Evolutionary conservation across 1,140 invertebrate species (phyloP).

Genomic region (Charaxes varanes): DNA sequence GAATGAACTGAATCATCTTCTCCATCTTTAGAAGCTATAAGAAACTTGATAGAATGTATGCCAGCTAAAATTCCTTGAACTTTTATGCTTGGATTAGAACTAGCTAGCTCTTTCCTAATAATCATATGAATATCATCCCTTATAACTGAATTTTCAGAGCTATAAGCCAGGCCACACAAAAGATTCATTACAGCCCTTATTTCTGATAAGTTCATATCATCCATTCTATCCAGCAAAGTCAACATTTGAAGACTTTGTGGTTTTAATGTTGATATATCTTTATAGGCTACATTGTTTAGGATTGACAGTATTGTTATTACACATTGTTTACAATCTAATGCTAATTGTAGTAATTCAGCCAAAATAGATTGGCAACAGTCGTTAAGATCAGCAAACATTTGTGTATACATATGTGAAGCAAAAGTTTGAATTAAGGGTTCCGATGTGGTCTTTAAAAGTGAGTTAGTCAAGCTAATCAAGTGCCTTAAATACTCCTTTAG

Average conservation of each 20-base stretch:
- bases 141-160: constrained; percentile 57
- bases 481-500: constrained; percentile 54
- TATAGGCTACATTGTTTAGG: constrained; percentile 53
- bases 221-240: constrained; percentile 55
- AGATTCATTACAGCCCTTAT: constrained; percentile 64
- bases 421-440: constrained; percentile 52
- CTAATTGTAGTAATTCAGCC: constrained; percentile 52
- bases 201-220: constrained; percentile 55
- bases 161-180: constrained; percentile 62
- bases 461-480: constrained; percentile 50
- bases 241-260: constrained; percentile 64
- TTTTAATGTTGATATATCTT: constrained; percentile 56
- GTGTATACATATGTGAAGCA: constrained; percentile 50
- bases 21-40: constrained; percentile 36
- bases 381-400: constrained; percentile 55
- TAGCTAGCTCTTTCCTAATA: constrained; percentile 64
- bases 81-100: constrained; percentile 56
- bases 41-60: constrained; percentile 64
- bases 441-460: constrained; percentile 44
- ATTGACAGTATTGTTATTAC: constrained; percentile 50
- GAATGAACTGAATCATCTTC: constrained; percentile 33
- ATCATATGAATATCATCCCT: constrained; percentile 68
- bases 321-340: constrained; percentile 50
- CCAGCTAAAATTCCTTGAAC: constrained; percentile 64
- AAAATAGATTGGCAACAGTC: constrained; percentile 50